Conservation (phyloP, 2,797 vertebrate species). For the Pangasius macronema region DNA sequence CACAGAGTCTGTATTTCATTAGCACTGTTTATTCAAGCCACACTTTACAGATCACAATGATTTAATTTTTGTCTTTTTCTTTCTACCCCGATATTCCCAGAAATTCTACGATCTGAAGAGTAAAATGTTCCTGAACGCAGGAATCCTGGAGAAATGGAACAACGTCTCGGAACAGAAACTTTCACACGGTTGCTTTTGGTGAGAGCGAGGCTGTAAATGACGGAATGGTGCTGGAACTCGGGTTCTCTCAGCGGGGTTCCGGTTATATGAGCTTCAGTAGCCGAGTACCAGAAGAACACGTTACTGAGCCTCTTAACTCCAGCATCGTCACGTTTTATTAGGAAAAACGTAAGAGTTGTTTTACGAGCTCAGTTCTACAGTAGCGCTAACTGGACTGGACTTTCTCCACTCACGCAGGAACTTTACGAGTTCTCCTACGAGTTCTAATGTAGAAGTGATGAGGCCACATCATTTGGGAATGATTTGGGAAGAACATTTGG, state of each 20-base stretch:
- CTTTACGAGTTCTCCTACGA: constrained; percentile 19
- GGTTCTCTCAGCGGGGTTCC: constrained; percentile 66
- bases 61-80: background rate
- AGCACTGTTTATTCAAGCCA: background rate
- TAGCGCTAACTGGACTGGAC: background rate
- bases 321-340: constrained; percentile 8
- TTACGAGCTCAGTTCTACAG: background rate
- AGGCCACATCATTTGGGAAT: background rate
- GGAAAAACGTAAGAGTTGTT: background rate
- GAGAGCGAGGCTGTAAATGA: constrained; percentile 39
- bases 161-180: constrained; percentile 20
- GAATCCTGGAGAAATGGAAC: constrained; percentile 33
- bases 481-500: background rate
- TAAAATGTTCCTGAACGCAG: constrained; percentile 7
- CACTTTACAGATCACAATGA: background rate
- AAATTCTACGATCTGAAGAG: constrained; percentile 2
- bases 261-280: constrained; percentile 69
- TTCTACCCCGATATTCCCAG: background rate
- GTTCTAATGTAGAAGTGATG: background rate
- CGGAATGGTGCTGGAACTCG: constrained; percentile 36
- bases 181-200: constrained; percentile 43
- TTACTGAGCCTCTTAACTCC: constrained; percentile 4
- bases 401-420: background rate
- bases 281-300: constrained; percentile 61
- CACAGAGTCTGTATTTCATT: constrained; percentile 16